Evolutionary conservation across 2,113 vertebrate species (phyloP).

Genomic region (Thryonomys swinderianus): DNA sequence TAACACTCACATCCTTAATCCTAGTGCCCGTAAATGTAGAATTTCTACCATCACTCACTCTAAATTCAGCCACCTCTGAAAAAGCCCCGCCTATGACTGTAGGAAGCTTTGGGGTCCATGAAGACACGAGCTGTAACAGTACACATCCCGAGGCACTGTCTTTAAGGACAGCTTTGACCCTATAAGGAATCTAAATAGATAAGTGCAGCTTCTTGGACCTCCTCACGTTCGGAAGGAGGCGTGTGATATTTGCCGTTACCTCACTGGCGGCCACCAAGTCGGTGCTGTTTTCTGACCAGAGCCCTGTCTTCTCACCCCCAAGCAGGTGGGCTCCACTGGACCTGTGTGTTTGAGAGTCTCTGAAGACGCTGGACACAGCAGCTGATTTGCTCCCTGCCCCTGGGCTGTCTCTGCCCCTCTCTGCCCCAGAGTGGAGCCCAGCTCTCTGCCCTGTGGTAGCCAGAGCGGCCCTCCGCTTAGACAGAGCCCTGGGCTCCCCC

Average conservation of each 20-base stretch:
- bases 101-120: too few species aligned
- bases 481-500: too few species aligned
- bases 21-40: too few species aligned
- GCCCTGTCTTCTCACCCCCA: too few species aligned
- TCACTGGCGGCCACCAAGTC: neutral
- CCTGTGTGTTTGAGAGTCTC: too few species aligned
- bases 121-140: too few species aligned
- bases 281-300: neutral
- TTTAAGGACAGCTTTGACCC: neutral
- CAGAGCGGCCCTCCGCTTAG: rapidly evolving
- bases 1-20: too few species aligned
- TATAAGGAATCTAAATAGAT: neutral
- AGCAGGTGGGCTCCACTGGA: too few species aligned
- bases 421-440: rapidly evolving
- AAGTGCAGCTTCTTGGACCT: rapidly evolving
- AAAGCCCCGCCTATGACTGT: too few species aligned
- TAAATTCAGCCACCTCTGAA: too few species aligned
- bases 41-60: too few species aligned
- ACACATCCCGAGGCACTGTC: neutral
- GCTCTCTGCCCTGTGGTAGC: neutral
- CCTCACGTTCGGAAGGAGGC: neutral
- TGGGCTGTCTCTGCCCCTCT: rapidly evolving
- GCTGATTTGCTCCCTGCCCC: neutral
- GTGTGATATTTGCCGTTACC: too few species aligned
- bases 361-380: rapidly evolving